Evolutionary conservation across 2,888 invertebrate genomes (phyloP), one percentile per base, ranked within the genome.

Genomic region (Koerneria pararmatus): DNA sequence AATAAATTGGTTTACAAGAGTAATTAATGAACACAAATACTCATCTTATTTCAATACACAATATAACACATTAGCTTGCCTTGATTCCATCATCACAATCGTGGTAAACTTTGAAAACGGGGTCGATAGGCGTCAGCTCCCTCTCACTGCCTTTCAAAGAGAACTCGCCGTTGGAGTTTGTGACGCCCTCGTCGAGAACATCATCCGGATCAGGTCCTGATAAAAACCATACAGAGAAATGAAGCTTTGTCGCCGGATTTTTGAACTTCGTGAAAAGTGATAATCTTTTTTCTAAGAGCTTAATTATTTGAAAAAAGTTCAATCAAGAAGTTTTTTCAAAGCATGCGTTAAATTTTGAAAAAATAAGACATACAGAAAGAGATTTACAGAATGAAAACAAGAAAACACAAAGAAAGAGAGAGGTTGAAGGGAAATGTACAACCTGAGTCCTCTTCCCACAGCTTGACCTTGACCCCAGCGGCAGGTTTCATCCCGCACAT

Each of bases 381-480:
- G n/a, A n/a, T n/a, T n/a, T n/a, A n/a, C n/a, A n/a, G n/a, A n/a
- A n/a, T n/a, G n/a, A n/a, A n/a, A n/a, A n/a, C n/a, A n/a, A n/a
- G n/a, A n/a, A n/a, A n/a, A n/a, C n/a, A n/a, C n/a, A n/a, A n/a
- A n/a, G n/a, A 63, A 46, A 51, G 29, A 37, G 37, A 54, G 24
- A 19, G 24, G 37, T 46, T 6, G 27, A 62, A 27, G 34, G 5
- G 8, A 24, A 15, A 3, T 31, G 11, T 31, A 57, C 60, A 8
- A 72, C 75, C 75, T 27, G 74, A 69, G 60, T 77, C 77, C 66
- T 75, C 77, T 41, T 77, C 77, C 77, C 77, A 77, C 51, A 77
- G 71, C 68, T 77, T 77, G 29, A 77, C 73, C n/a, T 74, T 66
- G 1, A 75, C 75, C 24, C 73, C 67, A 24, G 41, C 65, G 2